Percentiles rank a stretch among this genome's conserved stretches.
phyloP scores from a whole-genome alignment of 2,888 invertebrate species.

The Hylaea fasciaria region DNA sequence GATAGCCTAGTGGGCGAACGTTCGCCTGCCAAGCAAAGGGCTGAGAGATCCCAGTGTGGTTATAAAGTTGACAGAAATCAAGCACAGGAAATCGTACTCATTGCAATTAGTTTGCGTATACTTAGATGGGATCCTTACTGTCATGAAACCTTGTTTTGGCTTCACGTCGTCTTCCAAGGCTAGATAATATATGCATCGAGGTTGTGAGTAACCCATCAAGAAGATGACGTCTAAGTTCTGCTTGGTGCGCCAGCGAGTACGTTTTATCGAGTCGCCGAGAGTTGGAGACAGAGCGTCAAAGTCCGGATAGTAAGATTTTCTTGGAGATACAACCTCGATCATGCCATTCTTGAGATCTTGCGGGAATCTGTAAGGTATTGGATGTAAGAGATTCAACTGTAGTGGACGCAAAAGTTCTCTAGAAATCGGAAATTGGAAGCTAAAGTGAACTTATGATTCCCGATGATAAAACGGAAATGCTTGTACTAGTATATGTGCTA shows the following conservation, averaged over 20 bases:
- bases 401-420: neutral
- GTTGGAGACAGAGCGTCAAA: conserved; percentile 90
- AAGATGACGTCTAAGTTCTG: conserved; percentile 97
- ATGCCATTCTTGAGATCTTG: conserved; percentile 90
- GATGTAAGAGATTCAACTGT: neutral
- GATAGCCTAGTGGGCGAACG: too few species aligned
- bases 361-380: conserved; percentile 87
- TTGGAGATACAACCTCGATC: conserved; percentile 95
- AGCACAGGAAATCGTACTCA: too few species aligned
- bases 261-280: conserved; percentile 93
- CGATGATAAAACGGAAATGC: too few species aligned
- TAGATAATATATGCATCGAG: conserved; percentile 94
- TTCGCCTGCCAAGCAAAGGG: too few species aligned
- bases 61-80: too few species aligned
- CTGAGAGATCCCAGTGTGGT: too few species aligned
- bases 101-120: too few species aligned
- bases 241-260: conserved; percentile 96
- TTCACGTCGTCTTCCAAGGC: conserved; percentile 98
- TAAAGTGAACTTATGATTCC: too few species aligned
- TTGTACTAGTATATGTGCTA: too few species aligned
- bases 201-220: conserved; percentile 96
- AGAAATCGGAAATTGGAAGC: too few species aligned
- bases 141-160: conserved; percentile 92
- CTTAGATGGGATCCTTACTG: conserved; percentile 82
- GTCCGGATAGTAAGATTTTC: conserved; percentile 94